These are phyloP conservation scores for Drosophila mauritiana DNA, from an alignment of 1,140 invertebrate genomes.

Conservation along the genomic window DNA sequence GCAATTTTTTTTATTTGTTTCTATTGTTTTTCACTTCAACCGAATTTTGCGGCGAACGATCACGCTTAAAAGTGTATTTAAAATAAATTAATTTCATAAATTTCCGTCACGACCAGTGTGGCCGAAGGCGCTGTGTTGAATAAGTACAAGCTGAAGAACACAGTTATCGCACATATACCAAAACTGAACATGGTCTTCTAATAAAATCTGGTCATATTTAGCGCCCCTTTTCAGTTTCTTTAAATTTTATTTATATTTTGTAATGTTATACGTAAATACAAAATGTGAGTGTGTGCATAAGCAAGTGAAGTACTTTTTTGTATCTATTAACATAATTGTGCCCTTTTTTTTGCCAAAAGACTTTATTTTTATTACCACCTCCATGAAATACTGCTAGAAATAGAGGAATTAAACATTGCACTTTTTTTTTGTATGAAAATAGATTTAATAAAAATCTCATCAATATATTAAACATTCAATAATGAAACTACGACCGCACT, in stretches of 20 bases:
- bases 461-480: not conserved
- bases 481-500: not conserved
- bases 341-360: too few relatives aligned
- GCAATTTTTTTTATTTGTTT: not conserved
- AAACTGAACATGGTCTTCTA: not conserved
- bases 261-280: too few relatives aligned
- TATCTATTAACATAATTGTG: too few relatives aligned
- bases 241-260: too few relatives aligned
- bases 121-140: not conserved
- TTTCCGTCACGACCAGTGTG: not conserved
- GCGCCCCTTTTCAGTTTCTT: too few relatives aligned
- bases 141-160: not conserved
- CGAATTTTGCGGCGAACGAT: constrained; percentile 5
- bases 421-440: not conserved
- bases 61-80: constrained; percentile 17
- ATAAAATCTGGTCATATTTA: not conserved
- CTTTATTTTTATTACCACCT: too few relatives aligned
- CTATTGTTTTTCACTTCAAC: not conserved
- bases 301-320: too few relatives aligned
- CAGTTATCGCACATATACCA: not conserved
- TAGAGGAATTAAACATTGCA: too few relatives aligned
- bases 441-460: constrained; percentile 1
- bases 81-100: constrained; percentile 10
- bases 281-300: too few relatives aligned
- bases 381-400: too few relatives aligned